Evolutionary conservation across 2,888 invertebrate genomes (phyloP), one percentile per base, ranked within the genome.

Genomic region (Napeogenes inachia): DNA sequence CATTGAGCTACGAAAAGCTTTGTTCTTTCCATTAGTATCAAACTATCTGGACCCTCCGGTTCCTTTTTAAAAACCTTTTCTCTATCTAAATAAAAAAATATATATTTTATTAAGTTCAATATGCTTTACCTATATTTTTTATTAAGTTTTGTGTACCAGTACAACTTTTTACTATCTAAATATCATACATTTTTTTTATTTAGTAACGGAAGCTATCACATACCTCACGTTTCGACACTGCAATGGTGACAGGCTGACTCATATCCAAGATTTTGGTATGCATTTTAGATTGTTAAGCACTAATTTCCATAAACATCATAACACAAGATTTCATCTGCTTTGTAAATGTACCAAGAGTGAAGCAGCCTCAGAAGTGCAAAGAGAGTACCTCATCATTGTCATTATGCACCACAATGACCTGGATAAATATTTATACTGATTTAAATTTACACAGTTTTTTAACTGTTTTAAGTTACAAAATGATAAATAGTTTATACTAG

Each of bases 21-120:
- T 85, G 79, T 82, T 81, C 79, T 80, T 84, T 82, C 78, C 80
- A 68, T 68, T 68, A 66, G 60, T 62, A 56, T 55, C 63, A 57
- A 64, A 66, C 66, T 67, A 63, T 65, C 35, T 35, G 35, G 6
- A 35, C 35, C 35, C 6, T 35, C 35, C 21, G 21, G 21, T 21
- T 35, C 35, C 35, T 5, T 35, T 35, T 35, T 35, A 35, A 4
- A 35, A 35, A 35, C 21, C 21, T 35, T 35, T 35, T 35, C 6
- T 12, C 12, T 8, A 35, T 10, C 42, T 21, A 21, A 21, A 21
- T 21, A 21, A 21, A 21, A 21, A 21, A 55, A 13, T 13, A 13
- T 33, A 46, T 47, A 46, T 47, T 57, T 57, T 47, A 57, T 47
- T 57, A 13, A 21, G 21, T 21, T 21, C n/a, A n/a, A n/a, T n/a